A percentile compares a stretch with the other conserved stretches of the same genome.
Evolutionary conservation across 2,797 vertebrate genomes (phyloP).

Genomic region (Crocodylus rhombifer): DNA sequence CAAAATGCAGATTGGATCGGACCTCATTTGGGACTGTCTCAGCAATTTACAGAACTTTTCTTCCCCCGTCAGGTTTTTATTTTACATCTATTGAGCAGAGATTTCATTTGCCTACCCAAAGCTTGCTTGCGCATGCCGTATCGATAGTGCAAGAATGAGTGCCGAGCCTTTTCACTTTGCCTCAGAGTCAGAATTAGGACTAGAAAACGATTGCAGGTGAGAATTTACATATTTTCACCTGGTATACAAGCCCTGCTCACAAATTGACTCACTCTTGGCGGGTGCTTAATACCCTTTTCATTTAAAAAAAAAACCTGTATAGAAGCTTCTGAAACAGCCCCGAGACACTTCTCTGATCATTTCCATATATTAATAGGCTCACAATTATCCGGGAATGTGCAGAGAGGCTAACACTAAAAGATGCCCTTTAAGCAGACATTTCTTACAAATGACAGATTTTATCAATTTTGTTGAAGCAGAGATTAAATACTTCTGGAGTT

Average conservation of each 20-base stretch:
- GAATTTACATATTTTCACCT: not conserved
- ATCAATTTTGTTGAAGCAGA: not conserved
- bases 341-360: not conserved
- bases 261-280: not conserved
- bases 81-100: not conserved
- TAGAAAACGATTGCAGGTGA: not conserved
- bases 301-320: not conserved
- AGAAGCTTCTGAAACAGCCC: not conserved
- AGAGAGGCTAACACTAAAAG: not conserved
- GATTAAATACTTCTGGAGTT: conserved; percentile 23
- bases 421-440: conserved; percentile 30
- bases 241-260: conserved; percentile 11
- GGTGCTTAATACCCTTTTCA: not conserved
- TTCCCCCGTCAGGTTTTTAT: no score
- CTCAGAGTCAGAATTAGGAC: not conserved
- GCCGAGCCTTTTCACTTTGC: not conserved
- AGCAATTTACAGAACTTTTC: not conserved
- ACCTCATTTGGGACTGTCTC: not conserved
- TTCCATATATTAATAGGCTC: not conserved
- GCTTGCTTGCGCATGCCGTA: not conserved
- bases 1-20: not conserved
- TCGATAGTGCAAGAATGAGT: not conserved
- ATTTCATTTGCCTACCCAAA: not conserved
- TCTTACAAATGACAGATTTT: conserved; percentile 33
- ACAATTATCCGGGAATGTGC: not conserved